Evolutionary conservation across 2,888 invertebrate genomes (phyloP), one percentile per base, ranked within the genome.

Genomic region (Acleris holmiana): DNA sequence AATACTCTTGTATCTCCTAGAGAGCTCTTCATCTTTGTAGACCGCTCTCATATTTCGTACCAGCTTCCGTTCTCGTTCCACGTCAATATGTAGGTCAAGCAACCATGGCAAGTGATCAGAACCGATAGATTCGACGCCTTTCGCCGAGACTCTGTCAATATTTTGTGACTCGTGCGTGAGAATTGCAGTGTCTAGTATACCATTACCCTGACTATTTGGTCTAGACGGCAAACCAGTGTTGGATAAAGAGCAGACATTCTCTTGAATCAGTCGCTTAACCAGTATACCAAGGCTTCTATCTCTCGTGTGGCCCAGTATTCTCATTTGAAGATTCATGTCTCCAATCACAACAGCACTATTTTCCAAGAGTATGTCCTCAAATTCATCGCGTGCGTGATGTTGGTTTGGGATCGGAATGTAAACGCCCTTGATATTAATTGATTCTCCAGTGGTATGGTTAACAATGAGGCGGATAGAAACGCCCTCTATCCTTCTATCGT

Each of bases 311-410:
- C 47, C 47, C 19, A 57, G 19, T 19, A 25, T 35, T 19, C 29
- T 35, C 48, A 48, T 57, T 19, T 35, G 25, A 8, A 57, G 57
- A 25, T 57, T 57, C 47, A 57, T 47, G n/a, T 57, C 57, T 46
- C 48, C 57, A 2, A 56, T 56, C 10, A 55, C 55, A 8, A 55
- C 17, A 8, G 55, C 55, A 2, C 55, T 46, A 8, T 13, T 44
- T 44, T 55, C 55, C 21, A 55, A 3, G 4, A 55, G 44, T 17
- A 13, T 55, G 17, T 55, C 55, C 44, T 55, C 46, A 5, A 55
- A 55, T 18, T 55, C 55, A 4, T 55, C 55, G 6, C 55, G 55
- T 17, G 46, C 55, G 13, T 55, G 55, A 25, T 55, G 55, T 44
- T 55, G 55, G 17, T 44, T 55, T 25, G 55, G 55, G 25, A 55